Evolutionary conservation across 2,888 invertebrate species (phyloP), one percentile per base, ranked within the genome.

Genomic region (Eupithecia exiguata): DNA sequence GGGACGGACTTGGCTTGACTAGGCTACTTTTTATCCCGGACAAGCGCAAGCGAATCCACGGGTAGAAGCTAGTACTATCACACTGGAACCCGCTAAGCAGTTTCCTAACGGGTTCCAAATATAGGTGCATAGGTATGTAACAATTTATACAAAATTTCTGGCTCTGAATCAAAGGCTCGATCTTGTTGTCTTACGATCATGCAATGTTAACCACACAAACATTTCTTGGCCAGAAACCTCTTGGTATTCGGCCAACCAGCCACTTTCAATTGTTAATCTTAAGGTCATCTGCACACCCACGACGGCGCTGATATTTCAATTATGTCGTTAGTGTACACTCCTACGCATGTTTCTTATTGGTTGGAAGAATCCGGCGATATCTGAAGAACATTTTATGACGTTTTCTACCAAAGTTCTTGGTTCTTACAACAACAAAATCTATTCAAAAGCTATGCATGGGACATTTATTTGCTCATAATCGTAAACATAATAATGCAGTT

Each of bases 261-360:
- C 69, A 69, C 69, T 75, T 78, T 80, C 79, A 78, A 82, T 76
- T 72, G 80, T 78, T 77, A 75, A 69, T 78, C 79, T 75, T 79
- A 83, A 84, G 82, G 84, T 71, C 82, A 75, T 75, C 81, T 71
- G 58, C 58, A 58, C 58, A 58, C 58, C 58, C 58, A 58, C 58
- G 25, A 14, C 84, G 78, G n/a, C 18, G 35, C 70, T 58, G 71
- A 71, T 69, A 71, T 74, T 71, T 74, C 43, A 71, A 74, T 74
- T 65, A 69, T 30, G 70, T 63, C 53, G 70, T 70, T 62, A 65
- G 68, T 62, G 46, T 68, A 12, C 53, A 58, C 73, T 66, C 74
- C 70, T 69, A 74, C 74, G 68, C 74, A 12, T 71, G 53, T 30
- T 53, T 63, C 70, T 63, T 68, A 70, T 49, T 40, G 21, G 43